Evolutionary conservation across 1,140 invertebrate species (phyloP).

Genomic region (Anagrus nilaparvatae): DNA sequence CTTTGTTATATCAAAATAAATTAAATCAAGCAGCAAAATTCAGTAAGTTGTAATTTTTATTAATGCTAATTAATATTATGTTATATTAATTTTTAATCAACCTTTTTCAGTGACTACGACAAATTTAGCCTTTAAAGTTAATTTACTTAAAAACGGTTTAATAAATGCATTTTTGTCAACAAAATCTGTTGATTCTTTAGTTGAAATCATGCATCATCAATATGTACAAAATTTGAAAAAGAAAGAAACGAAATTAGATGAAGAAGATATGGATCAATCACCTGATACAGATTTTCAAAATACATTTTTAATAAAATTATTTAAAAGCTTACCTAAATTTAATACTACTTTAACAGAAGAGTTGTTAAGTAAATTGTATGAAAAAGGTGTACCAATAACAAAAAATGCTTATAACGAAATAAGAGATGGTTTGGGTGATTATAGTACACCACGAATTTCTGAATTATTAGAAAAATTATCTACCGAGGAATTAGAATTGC

Average conservation of each 20-base stretch:
- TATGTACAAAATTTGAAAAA: not conserved
- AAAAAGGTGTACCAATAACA: conserved; percentile 15
- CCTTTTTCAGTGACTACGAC: not conserved
- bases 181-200: conserved; percentile 3
- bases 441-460: conserved; percentile 51
- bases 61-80: not conserved
- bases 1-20: conserved; percentile 44
- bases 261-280: too few species aligned
- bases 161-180: not conserved
- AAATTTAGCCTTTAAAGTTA: not conserved
- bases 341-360: too few species aligned
- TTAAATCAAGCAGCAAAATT: conserved; percentile 45
- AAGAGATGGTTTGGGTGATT: conserved; percentile 49
- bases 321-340: too few species aligned
- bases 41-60: conserved; percentile 23
- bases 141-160: not conserved
- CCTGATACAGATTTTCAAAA: too few species aligned
- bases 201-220: conserved; percentile 1
- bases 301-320: too few species aligned
- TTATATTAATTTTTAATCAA: not conserved
- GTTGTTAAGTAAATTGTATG: too few species aligned
- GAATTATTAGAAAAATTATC: conserved; percentile 10
- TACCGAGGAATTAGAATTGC: conserved; percentile 17
- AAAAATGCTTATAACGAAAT: conserved; percentile 45
- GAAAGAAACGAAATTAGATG: too few species aligned